These are phyloP conservation scores for Anhinga rufa DNA, from an alignment of 2,113 vertebrate species.

Conservation along the genomic window DNA sequence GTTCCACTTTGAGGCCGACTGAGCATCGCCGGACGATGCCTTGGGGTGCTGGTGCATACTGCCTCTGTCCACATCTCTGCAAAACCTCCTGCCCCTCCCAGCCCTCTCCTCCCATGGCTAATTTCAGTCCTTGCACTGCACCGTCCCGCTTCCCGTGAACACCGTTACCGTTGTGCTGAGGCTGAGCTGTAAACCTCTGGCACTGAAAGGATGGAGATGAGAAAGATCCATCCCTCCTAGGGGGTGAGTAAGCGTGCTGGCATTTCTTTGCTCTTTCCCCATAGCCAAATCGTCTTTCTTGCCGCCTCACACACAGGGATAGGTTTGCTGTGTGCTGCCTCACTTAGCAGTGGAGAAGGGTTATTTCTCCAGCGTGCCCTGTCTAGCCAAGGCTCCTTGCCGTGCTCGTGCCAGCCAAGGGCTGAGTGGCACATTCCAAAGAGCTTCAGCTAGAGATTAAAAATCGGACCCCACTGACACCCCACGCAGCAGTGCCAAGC, in stretches of 20 bases:
- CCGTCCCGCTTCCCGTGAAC: no score
- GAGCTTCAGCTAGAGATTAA: background rate
- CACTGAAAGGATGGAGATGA: background rate
- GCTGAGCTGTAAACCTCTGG: background rate
- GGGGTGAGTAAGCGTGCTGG: fast-evolving
- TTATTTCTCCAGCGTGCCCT: background rate
- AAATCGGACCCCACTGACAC: fast-evolving
- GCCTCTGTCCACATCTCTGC: background rate
- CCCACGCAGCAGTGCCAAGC: background rate
- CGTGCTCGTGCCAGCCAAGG: background rate
- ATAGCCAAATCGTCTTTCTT: background rate
- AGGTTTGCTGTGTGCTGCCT: fast-evolving
- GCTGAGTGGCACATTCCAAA: background rate
- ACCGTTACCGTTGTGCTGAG: fast-evolving
- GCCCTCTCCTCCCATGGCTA: background rate
- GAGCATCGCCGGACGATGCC: background rate
- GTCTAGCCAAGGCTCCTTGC: background rate
- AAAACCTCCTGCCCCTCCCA: background rate
- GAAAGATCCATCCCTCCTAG: background rate
- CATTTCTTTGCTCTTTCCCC: background rate
- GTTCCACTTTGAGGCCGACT: background rate
- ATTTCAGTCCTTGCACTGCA: background rate
- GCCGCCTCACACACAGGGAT: fast-evolving
- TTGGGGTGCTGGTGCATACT: background rate
- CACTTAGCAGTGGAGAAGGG: background rate